Evolutionary conservation across 2,113 vertebrate species (phyloP), one percentile per base, ranked within the genome.

Genomic region (Nyctibius bracteatus): DNA sequence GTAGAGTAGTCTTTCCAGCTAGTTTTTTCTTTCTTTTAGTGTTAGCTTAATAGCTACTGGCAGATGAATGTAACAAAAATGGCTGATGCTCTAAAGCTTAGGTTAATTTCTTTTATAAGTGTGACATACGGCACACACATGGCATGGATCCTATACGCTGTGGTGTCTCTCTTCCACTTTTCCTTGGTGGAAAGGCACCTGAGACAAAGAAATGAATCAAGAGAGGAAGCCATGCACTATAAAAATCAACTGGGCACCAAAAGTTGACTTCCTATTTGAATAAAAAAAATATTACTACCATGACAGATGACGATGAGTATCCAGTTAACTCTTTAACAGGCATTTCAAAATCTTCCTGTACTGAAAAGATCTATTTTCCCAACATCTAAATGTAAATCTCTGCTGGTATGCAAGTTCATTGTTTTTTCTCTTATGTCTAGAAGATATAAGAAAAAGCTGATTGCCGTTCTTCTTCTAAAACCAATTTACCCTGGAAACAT

Each of bases 231-330:
- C 21, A 35, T 25, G 8, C 1, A 35, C 21, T 44, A 6, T 33
- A 46, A 18, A 90, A 90, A 66, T 44, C 31, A 70, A 35, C 14
- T 3, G 12, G 14, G 9, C 28, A 74, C 2, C 12, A 75, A 81
- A 79, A 62, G 6, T 12, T 33, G 31, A 71, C 5, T 77, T 73
- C 12, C 57, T 12, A 54, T 71, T 75, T 86, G 17, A 85, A 52
- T 65, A 27, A 81, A 90, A n/a, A 66, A 86, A 52, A 17, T 41
- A 18, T 41, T 74, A 31, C 27, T 54, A 20, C 14, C 11, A 14
- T 25, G 25, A 63, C 4, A 75, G 37, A 39, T 24, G 9, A 79
- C 1, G 1, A 41, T 0, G 0, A n/a, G 49, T 63, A 46, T 15
- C 14, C 28, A 24, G n/a, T 54, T 63, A 75, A 82, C 25, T 58